Evolutionary conservation across 2,113 vertebrate genomes (phyloP).

Genomic region (Etia nguti): DNA sequence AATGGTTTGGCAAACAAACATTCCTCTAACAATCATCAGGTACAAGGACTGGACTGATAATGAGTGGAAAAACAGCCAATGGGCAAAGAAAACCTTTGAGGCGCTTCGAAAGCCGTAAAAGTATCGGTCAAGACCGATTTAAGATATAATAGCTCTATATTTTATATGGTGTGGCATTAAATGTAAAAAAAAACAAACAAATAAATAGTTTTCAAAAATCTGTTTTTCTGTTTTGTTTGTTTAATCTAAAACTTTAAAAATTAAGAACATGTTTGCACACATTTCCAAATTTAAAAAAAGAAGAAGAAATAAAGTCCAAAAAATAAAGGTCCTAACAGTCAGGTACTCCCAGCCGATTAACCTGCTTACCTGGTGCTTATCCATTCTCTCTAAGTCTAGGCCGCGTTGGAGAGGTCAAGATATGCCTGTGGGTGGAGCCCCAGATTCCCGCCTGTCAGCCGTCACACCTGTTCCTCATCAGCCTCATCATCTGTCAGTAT

Average conservation of each 20-base stretch:
- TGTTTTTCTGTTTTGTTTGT: not conserved
- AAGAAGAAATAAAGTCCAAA: not conserved
- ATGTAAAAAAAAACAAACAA: not conserved
- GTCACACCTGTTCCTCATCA: not conserved
- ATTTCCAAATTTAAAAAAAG: not conserved
- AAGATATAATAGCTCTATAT: not conserved
- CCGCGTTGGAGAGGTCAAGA: not conserved
- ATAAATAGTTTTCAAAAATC: not conserved
- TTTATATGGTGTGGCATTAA: not conserved
- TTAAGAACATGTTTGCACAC: not conserved
- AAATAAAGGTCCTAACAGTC: not conserved
- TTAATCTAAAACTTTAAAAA: not conserved
- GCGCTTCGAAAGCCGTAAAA: not conserved
- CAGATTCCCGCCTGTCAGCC: not conserved
- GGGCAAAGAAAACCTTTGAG: not conserved
- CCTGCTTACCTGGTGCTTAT: not conserved
- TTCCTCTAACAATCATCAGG: not conserved
- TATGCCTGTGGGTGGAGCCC: not conserved
- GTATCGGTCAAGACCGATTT: not conserved
- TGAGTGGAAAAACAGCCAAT: rapidly evolving
- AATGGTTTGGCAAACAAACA: not conserved
- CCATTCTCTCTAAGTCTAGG: not conserved
- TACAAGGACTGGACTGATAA: not conserved
- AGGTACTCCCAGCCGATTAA: not conserved
- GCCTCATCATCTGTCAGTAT: not conserved